phyloP scores from a whole-genome alignment of 2,113 vertebrate species.

The Phalacrocorax pelagicus region DNA sequence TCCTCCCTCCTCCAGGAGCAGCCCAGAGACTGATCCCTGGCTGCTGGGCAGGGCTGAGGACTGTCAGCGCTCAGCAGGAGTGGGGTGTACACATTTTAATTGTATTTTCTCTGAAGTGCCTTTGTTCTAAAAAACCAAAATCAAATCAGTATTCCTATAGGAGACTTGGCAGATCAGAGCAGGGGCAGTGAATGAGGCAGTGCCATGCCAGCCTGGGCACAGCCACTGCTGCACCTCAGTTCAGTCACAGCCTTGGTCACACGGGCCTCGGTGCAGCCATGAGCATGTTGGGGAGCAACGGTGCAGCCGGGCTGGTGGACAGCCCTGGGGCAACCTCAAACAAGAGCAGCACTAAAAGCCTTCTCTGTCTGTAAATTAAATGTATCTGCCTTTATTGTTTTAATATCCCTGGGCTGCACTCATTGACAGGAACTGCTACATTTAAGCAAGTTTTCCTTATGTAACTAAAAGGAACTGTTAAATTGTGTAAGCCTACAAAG shows the following conservation, averaged over 20 bases:
- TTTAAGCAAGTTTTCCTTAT: background rate
- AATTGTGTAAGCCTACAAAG: background rate
- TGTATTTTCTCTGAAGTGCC: background rate
- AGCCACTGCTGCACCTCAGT: background rate
- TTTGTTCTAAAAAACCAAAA: background rate
- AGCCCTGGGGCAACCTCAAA: background rate
- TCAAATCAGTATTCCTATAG: background rate
- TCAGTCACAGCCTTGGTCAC: background rate
- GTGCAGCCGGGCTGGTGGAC: background rate
- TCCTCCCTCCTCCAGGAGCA: background rate
- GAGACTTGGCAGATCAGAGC: background rate
- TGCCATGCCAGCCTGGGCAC: background rate
- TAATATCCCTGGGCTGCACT: background rate
- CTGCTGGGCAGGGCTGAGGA: background rate
- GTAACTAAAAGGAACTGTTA: background rate
- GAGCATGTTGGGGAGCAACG: background rate
- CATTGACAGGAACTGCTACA: background rate
- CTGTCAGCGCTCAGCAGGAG: background rate
- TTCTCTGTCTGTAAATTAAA: background rate
- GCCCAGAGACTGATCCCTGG: background rate
- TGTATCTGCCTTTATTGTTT: background rate
- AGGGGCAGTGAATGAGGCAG: background rate
- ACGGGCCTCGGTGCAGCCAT: rapidly evolving
- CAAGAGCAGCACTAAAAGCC: rapidly evolving
- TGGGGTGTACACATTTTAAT: background rate